These are phyloP conservation scores for Caenorhabditis tropicalis DNA, from an alignment of 1,140 invertebrate genomes.

Conservation along the genomic window DNA sequence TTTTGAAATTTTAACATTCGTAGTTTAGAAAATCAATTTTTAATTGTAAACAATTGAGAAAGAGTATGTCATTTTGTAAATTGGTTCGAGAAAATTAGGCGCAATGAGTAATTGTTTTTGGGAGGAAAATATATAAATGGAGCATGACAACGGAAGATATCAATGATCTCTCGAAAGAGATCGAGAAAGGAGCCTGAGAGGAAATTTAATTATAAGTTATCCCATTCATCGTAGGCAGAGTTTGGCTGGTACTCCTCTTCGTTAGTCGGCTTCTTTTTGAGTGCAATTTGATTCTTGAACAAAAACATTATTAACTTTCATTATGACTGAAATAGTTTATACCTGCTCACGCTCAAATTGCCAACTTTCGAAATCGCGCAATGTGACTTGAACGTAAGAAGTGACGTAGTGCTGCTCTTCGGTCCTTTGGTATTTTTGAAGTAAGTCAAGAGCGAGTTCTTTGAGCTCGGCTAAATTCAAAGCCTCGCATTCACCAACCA, in stretches of 20 bases:
- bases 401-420: constrained; percentile 71
- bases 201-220: constrained; percentile 51
- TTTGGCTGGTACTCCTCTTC: constrained; percentile 56
- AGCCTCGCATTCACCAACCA: constrained; percentile 71
- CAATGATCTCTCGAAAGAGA: too few species aligned
- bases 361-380: constrained; percentile 69
- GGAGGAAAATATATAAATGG: too few species aligned
- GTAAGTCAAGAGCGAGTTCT: constrained; percentile 67
- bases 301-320: neutral
- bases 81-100: too few species aligned
- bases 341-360: constrained; percentile 70
- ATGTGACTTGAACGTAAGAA: constrained; percentile 67
- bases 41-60: too few species aligned
- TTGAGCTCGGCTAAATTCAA: constrained; percentile 68
- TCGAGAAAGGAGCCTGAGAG: neutral
- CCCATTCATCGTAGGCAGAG: constrained; percentile 60
- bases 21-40: too few species aligned
- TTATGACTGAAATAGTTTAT: too few species aligned
- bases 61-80: too few species aligned
- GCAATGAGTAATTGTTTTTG: too few species aligned
- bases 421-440: constrained; percentile 69
- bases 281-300: constrained; percentile 57
- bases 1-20: too few species aligned
- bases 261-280: constrained; percentile 57
- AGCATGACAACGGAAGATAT: too few species aligned